phyloP scores from a whole-genome alignment of 2,113 vertebrate species.

The Penelope pileata region DNA sequence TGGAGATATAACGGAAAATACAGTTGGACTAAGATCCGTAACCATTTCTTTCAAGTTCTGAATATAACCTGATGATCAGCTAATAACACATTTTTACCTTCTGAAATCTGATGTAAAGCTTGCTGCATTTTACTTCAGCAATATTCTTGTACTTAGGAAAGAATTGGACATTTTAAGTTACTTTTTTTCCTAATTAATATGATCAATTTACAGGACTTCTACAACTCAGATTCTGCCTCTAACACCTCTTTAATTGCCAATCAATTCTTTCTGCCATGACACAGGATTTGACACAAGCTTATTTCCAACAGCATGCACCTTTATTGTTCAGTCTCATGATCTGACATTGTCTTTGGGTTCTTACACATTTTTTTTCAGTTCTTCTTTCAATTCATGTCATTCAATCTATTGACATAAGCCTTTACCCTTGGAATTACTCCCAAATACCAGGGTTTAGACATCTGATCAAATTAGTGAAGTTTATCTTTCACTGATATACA shows the following conservation, averaged over 20 bases:
- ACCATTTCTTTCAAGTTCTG: neutral
- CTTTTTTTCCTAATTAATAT: neutral
- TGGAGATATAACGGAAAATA: neutral
- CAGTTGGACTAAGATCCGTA: neutral
- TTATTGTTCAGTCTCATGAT: neutral
- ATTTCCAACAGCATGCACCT: neutral
- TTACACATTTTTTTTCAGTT: neutral
- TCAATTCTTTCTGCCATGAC: neutral
- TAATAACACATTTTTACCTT: neutral
- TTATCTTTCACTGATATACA: neutral
- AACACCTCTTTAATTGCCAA: neutral
- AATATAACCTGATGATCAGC: neutral
- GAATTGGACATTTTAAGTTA: neutral
- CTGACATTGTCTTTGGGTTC: neutral
- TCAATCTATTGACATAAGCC: neutral
- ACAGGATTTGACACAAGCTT: neutral
- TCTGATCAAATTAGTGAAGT: neutral
- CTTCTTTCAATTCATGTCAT: neutral
- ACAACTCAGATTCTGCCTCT: neutral
- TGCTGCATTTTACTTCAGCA: neutral
- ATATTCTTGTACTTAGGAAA: neutral
- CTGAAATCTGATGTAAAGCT: neutral
- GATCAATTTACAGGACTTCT: neutral
- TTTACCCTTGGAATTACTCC: neutral
- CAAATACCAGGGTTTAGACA: neutral